Evolutionary conservation across 2,797 vertebrate genomes (phyloP).

Genomic region (Acrossocheilus wenchowensis): DNA sequence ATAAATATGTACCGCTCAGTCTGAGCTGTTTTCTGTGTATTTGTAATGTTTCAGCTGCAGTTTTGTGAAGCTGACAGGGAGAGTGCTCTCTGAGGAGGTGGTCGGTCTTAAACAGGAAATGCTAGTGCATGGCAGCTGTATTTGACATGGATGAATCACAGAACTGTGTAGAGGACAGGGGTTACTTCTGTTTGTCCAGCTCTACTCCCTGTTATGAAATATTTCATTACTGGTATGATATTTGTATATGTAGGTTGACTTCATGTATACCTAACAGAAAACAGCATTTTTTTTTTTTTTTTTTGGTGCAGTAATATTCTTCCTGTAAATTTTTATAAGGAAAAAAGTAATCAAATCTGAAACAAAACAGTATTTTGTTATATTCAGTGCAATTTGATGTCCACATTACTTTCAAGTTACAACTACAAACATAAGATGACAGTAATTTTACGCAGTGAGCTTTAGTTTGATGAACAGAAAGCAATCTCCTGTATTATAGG

Average conservation of each 20-base stretch:
- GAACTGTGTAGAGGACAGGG: neutral
- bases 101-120: conserved; percentile 57
- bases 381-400: neutral
- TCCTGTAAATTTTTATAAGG: neutral
- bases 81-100: neutral
- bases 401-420: neutral
- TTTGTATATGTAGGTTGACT: conserved; percentile 38
- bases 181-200: conserved; percentile 23
- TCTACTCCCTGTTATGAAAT: conserved; percentile 45
- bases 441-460: neutral
- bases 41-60: conserved; percentile 59
- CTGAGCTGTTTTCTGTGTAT: conserved; percentile 44
- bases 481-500: neutral
- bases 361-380: neutral
- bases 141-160: conserved; percentile 42
- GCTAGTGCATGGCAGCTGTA: conserved; percentile 49
- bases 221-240: conserved; percentile 32
- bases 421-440: neutral
- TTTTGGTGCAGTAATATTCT: neutral
- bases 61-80: conserved; percentile 35
- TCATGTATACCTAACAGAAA: conserved; percentile 27
- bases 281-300: neutral
- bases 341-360: neutral
- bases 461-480: too few relatives aligned
- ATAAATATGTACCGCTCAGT: conserved; percentile 40